Base-by-base conservation (phyloP, 2,888 invertebrate species). In the Netelia virgata region DNA sequence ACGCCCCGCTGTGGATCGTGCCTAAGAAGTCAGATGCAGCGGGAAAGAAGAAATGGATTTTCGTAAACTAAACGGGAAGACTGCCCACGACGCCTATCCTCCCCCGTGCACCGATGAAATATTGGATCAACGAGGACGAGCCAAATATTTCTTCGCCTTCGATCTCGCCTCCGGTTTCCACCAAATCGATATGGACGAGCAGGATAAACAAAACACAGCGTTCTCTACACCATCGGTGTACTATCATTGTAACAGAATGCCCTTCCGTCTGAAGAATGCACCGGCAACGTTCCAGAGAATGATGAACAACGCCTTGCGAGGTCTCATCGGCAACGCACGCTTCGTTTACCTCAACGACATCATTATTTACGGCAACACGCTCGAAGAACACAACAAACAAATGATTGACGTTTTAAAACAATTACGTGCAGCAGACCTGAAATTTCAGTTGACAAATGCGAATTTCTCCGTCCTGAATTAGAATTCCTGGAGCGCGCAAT, bases 191-290 rank as follows among this genome's bases (percentile, higher is more conserved):
- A 57, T 72, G 72, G 50, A 72, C 57, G 41, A 41, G 5, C 20
- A 41, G 0, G 41, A 41, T 1, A 72, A 72, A 5, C 20, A n/a
- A 6, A 59, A 72, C 3, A 18, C 72, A 20, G 57, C 50, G 0
- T 70, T 57, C 6, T 69, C 69, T 1, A 73, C 73, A 0, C 73
- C 61, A 3, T 47, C 59, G 3, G 73, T 61, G 0, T 53, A 63
- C 18, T 74, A 53, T 11, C 63, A 63, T 36, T 74, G 53, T 18
- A 74, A 74, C 18, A 11, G 74, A 9, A 74, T 23, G 36, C 70
- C 70, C 10, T 70, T 70, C 10, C 55, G 55, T 0, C 9, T 70
- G 28, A 70, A 70, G 9, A 57, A 64, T 16, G 64, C 73, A 8
- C 73, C 73, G 5, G 59, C 61, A 1, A 61, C 73, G n/a, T n/a